Evolutionary conservation across 2,888 invertebrate genomes (phyloP).

Genomic region (Phengaris alcon): DNA sequence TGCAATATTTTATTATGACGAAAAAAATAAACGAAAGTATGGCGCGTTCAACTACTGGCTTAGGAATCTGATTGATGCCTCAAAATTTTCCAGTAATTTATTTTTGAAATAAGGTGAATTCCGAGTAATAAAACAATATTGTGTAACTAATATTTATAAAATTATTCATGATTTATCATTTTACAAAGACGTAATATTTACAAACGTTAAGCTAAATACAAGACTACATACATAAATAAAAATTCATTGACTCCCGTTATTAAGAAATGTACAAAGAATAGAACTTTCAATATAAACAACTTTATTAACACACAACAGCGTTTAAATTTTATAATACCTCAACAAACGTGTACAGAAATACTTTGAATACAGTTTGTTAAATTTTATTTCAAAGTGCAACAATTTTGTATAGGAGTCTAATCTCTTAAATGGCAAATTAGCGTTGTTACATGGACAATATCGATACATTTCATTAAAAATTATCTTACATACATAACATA

Average conservation of each 20-base stretch:
- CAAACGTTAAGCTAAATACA: slow-evolving; percentile 74
- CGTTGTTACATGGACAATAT: slow-evolving; percentile 12
- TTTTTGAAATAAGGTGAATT: background rate
- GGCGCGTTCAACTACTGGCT: too few relatives aligned
- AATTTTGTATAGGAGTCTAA: slow-evolving; percentile 1
- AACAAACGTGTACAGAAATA: slow-evolving; percentile 23
- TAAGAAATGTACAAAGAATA: slow-evolving; percentile 60
- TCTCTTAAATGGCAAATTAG: slow-evolving; percentile 21
- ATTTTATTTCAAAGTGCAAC: background rate
- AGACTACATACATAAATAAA: slow-evolving; percentile 75
- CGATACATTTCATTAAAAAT: slow-evolving; percentile 20
- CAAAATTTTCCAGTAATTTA: background rate
- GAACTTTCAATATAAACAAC: slow-evolving; percentile 18
- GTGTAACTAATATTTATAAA: slow-evolving; percentile 77
- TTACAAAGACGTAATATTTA: slow-evolving; percentile 77
- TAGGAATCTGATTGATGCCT: too few relatives aligned
- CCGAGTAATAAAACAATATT: slow-evolving; percentile 64
- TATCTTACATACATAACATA: slow-evolving; percentile 47
- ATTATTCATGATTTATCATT: slow-evolving; percentile 78
- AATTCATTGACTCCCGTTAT: slow-evolving; percentile 73
- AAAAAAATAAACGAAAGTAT: too few relatives aligned
- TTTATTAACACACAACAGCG: slow-evolving; percentile 28
- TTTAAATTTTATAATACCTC: slow-evolving; percentile 29
- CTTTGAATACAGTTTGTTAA: background rate
- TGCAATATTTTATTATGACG: too few relatives aligned